Conservation (phyloP, 2,888 invertebrate genomes). For the Nowickia ferox region DNA sequence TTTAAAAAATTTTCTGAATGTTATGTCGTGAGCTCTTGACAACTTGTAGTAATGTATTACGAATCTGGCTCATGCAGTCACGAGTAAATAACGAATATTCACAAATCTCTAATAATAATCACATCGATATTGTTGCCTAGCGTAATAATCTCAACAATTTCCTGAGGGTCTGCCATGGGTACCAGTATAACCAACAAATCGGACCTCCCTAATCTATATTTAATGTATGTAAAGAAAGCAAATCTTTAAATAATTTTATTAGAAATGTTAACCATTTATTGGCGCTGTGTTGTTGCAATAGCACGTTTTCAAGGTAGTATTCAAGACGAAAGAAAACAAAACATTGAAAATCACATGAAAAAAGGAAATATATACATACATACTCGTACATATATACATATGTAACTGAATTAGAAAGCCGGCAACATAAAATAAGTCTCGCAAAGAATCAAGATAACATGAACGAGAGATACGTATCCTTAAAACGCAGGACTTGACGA, state of each 20-base stretch:
- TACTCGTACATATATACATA: not conserved
- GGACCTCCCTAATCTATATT: too few relatives aligned
- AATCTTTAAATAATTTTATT: too few relatives aligned
- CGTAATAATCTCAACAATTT: too few relatives aligned
- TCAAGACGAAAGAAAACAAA: conserved; percentile 25
- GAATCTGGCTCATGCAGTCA: too few relatives aligned
- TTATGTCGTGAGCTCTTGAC: too few relatives aligned
- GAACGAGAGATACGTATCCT: not conserved
- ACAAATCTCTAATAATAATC: too few relatives aligned
- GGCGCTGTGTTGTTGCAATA: conserved; percentile 32
- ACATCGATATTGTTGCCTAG: too few relatives aligned
- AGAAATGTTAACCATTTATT: not conserved
- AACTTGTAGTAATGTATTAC: too few relatives aligned
- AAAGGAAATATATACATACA: too few relatives aligned
- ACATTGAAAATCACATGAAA: conserved; percentile 45
- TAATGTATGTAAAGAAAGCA: too few relatives aligned
- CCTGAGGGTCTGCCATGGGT: not conserved
- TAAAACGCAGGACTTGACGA: conserved; percentile 65
- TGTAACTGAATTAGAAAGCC: conserved; percentile 34
- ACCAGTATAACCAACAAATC: not conserved
- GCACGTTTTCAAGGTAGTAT: not conserved
- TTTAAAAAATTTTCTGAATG: too few relatives aligned
- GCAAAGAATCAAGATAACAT: conserved; percentile 10
- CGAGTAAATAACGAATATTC: too few relatives aligned
- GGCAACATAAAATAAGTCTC: conserved; percentile 34